Conservation (phyloP, 2,888 invertebrate species). For the Ditula angustiorana region DNA sequence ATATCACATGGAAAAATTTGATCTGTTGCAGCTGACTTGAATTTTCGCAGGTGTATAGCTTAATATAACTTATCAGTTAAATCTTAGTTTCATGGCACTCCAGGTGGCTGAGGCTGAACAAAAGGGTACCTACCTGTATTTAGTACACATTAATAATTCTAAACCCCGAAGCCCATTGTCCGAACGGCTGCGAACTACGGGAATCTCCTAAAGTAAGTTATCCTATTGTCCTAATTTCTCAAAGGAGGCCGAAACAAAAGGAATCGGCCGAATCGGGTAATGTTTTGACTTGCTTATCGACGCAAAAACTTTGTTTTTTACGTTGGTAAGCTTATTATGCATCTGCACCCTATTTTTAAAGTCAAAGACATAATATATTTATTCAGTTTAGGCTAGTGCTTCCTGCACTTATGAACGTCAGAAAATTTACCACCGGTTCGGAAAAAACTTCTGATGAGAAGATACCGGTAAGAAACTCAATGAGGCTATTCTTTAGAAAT, state of each 20-base stretch:
- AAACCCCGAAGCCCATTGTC: slow-evolving; percentile 53
- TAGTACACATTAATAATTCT: slow-evolving; percentile 50
- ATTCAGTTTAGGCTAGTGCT: no score
- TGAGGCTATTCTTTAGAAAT: no score
- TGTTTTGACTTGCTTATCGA: slow-evolving; percentile 58
- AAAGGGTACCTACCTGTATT: slow-evolving; percentile 42
- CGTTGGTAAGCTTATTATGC: background rate
- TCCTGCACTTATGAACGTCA: no score
- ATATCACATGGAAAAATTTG: no score
- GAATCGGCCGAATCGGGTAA: slow-evolving; percentile 48
- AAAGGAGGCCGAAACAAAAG: slow-evolving; percentile 62
- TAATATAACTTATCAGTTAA: background rate
- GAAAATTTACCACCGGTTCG: no score
- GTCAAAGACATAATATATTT: no score
- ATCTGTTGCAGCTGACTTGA: background rate
- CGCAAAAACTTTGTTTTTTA: slow-evolving; percentile 46
- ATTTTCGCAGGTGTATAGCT: background rate
- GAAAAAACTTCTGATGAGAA: no score
- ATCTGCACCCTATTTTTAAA: no score
- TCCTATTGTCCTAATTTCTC: slow-evolving; percentile 57
- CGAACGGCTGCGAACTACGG: slow-evolving; percentile 56
- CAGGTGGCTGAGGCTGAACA: slow-evolving; percentile 27
- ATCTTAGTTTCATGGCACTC: slow-evolving; percentile 14
- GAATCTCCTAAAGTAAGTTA: slow-evolving; percentile 59
- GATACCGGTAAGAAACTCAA: no score